Conservation (phyloP, 2,113 vertebrate species). For the Scomber scombrus region DNA sequence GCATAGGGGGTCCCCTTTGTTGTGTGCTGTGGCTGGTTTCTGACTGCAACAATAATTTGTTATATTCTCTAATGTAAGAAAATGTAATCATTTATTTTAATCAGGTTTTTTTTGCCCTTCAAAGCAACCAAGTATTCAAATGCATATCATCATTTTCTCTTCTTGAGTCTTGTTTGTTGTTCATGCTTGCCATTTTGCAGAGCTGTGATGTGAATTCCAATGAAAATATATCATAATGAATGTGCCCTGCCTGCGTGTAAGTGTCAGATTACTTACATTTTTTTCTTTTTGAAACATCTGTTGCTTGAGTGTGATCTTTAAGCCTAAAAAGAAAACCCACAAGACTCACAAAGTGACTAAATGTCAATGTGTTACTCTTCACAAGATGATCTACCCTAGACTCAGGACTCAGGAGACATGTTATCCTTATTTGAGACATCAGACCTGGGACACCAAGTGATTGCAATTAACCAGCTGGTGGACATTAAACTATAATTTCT, state of each 20-base stretch:
- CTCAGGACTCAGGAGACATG: slow-evolving; percentile 41
- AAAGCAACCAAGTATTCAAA: slow-evolving; percentile 28
- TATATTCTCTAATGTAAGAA: slow-evolving; percentile 28
- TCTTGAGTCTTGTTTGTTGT: slow-evolving; percentile 85
- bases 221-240: slow-evolving; percentile 80
- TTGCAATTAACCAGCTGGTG: slow-evolving; percentile 68
- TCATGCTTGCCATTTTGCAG: slow-evolving; percentile 82
- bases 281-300: slow-evolving; percentile 58
- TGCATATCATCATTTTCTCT: slow-evolving; percentile 81
- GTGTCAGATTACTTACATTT: slow-evolving; percentile 87
- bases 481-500: slow-evolving; percentile 64
- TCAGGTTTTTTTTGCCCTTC: slow-evolving; percentile 17
- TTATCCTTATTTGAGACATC: slow-evolving; percentile 44
- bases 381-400: slow-evolving; percentile 18
- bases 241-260: slow-evolving; percentile 82
- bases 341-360: slow-evolving; percentile 79
- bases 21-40: slow-evolving; percentile 53
- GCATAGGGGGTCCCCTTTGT: slow-evolving; percentile 52
- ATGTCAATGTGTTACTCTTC: slow-evolving; percentile 62
- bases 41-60: slow-evolving; percentile 44
- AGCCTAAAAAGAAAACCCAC: slow-evolving; percentile 33
- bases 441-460: slow-evolving; percentile 56
- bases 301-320: slow-evolving; percentile 62
- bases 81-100: slow-evolving; percentile 30
- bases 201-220: slow-evolving; percentile 86